These are phyloP conservation scores for Oreortyx pictus DNA, from an alignment of 2,797 vertebrate genomes.

Conservation along the genomic window DNA sequence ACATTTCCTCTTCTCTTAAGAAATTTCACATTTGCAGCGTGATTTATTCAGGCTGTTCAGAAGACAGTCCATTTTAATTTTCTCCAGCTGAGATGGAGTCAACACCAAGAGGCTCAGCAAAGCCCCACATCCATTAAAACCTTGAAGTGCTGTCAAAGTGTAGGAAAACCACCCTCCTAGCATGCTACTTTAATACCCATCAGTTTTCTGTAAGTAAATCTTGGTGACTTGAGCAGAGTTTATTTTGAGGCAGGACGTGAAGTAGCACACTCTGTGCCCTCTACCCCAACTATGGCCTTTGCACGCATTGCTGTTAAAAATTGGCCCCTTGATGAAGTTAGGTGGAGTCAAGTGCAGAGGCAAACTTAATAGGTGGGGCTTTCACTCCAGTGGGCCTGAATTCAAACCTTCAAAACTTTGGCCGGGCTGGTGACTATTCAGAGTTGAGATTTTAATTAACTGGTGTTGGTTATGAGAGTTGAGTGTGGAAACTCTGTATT, in stretches of 20 bases:
- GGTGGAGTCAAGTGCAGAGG: not conserved
- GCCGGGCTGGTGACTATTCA: conserved; percentile 22
- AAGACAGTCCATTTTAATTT: not conserved
- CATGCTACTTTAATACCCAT: not conserved
- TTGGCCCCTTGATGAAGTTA: not conserved
- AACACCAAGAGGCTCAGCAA: not conserved
- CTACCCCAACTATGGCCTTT: not conserved
- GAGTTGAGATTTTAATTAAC: conserved; percentile 61
- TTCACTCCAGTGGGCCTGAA: conserved; percentile 10
- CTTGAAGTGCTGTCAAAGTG: not conserved
- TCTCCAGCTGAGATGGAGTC: not conserved
- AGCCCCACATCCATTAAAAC: not conserved
- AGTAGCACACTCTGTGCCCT: not conserved
- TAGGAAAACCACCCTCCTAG: not conserved
- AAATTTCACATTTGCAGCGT: not conserved
- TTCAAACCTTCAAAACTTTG: conserved; percentile 45
- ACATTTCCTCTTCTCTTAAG: not conserved
- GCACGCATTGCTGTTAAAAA: not conserved
- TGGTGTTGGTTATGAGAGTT: conserved; percentile 52
- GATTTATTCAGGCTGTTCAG: conserved; percentile 24
- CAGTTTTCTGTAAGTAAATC: not conserved
- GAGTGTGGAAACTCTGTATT: conserved; percentile 36
- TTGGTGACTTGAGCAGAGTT: not conserved
- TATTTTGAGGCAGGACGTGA: not conserved
- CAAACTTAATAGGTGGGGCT: not conserved